Evolutionary conservation across 2,888 invertebrate genomes (phyloP), one percentile per base, ranked within the genome.

Genomic region (Microctonus brassicae): DNA sequence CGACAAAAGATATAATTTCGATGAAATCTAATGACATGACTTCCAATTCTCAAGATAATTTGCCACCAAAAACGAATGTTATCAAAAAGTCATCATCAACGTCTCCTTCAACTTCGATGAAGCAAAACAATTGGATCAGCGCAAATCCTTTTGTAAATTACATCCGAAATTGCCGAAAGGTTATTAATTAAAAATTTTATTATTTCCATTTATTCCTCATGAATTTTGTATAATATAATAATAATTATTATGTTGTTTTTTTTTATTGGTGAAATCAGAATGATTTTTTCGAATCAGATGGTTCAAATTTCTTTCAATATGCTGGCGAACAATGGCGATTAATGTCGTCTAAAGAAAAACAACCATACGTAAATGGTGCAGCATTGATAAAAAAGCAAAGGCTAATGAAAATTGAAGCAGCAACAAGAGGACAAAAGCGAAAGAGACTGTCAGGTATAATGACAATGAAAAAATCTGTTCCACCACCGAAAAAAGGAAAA

Each of bases 101-200:
- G 20, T 58, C 58, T 29, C 39, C 26, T 10, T 17, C 58, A 29
- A 29, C 58, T 20, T 17, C 58, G 20, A 26, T 24, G 11, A 47
- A 67, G 26, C 42, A 11, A 71, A 68, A 71, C 36, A 70, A 42
- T 61, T 79, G 82, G 82, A 80, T 73, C 60, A 85, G 82, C 65
- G 71, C 80, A 3, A 85, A 85, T 75, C 80, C 85, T 22, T 85
- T 84, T 66, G 47, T 84, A n/a, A 84, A 85, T 74, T 85, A 84
- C 70, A 75, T 84, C 63, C 80, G 81, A 68, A 81, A 83, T 58
- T 84, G 81, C 47, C 78, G 81, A 33, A 69, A 79, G 79, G 85
- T 84, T 75, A 17, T 57, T 73, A 26, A 5, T 53, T 17, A 11
- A 42, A 47, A 17, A 5, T 47, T 29, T 29, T 29, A n/a, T 22